phyloP scores from a whole-genome alignment of 2,888 invertebrate genomes.

The Drosophila meridiana region DNA sequence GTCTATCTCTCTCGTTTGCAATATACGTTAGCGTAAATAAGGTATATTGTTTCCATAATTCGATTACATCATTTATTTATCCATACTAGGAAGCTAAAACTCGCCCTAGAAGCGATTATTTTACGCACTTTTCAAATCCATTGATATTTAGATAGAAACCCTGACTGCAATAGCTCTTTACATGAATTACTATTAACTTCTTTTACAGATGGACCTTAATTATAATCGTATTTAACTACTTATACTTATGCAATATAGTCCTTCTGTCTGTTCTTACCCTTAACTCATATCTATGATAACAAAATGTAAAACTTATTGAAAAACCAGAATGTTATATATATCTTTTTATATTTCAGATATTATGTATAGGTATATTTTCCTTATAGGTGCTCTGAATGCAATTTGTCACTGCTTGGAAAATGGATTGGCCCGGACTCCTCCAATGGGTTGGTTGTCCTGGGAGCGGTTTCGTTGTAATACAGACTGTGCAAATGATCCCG shows the following conservation, averaged over 20 bases:
- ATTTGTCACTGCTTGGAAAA: conserved; percentile 85
- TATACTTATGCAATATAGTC: background rate
- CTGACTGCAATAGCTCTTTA: no score
- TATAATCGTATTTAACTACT: no score
- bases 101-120: no score
- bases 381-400: conserved; percentile 32
- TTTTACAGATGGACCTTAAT: no score
- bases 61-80: no score
- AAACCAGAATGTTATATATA: background rate
- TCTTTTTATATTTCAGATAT: conserved; percentile 17
- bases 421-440: conserved; percentile 88
- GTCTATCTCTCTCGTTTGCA: background rate
- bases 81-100: no score
- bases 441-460: conserved; percentile 90
- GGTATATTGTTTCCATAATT: no score
- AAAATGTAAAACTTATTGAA: background rate
- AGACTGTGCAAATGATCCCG: conserved; percentile 87
- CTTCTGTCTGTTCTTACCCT: no score
- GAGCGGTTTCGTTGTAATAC: conserved; percentile 88
- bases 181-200: no score
- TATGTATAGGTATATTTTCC: conserved; percentile 35
- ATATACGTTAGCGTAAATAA: no score
- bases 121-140: no score
- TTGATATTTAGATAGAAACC: no score
- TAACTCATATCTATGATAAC: background rate